Percentiles rank a stretch among this genome's conserved stretches.
Evolutionary conservation across 92 coral and sea anemone genomes (phyloP).

Genomic region (Hydrozoanthus gracilis): DNA sequence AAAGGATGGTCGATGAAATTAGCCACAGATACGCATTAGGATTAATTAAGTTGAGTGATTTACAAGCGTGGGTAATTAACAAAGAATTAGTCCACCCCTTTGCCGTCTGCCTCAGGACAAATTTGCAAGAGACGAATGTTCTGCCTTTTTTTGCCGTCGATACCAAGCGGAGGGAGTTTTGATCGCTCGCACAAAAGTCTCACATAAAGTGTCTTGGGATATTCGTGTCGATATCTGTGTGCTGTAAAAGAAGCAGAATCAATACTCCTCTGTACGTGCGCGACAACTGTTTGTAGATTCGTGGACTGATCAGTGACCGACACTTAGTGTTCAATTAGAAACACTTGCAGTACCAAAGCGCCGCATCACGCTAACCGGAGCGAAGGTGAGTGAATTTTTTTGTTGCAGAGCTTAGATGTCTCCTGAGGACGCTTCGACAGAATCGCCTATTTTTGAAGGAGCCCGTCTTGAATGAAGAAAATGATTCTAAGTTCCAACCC

Average conservation of each 20-base stretch:
- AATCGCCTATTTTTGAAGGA: no score
- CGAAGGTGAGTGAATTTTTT: no score
- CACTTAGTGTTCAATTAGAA: no score
- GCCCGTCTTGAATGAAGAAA: no score
- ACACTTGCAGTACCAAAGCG: no score
- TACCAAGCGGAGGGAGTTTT: not conserved
- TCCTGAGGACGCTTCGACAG: no score
- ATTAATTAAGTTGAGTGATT: constrained; percentile 27
- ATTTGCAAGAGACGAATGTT: not conserved
- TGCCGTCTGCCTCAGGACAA: not conserved
- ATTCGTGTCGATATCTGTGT: not conserved
- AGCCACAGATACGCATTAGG: not conserved
- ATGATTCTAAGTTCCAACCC: no score
- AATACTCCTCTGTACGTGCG: not conserved
- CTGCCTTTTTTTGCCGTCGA: not conserved
- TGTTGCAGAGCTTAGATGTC: no score
- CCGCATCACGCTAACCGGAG: no score
- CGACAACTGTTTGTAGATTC: not conserved
- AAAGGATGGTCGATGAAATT: constrained; percentile 2
- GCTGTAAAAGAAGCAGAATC: not conserved
- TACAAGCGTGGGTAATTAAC: constrained; percentile 20
- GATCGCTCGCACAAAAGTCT: not conserved
- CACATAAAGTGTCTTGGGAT: not conserved
- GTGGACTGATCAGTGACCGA: no score
- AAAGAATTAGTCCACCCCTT: constrained; percentile 13